These are phyloP conservation scores for Phrynocephalus vlangalii DNA, from an alignment of 2,797 vertebrate genomes.

Conservation along the genomic window DNA sequence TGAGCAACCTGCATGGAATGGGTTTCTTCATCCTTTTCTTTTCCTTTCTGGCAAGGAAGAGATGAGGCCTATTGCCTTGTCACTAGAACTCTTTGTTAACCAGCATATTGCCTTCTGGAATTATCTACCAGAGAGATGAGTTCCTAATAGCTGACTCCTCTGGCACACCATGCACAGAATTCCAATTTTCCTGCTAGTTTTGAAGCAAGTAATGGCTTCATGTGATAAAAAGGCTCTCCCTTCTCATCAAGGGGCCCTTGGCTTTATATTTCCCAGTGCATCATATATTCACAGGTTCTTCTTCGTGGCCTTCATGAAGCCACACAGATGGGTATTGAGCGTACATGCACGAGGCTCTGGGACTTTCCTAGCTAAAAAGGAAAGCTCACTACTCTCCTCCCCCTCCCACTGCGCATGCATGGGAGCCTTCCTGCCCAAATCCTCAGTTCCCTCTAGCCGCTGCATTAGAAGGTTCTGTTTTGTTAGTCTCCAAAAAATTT, in stretches of 20 bases:
- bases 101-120: background rate
- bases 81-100: background rate
- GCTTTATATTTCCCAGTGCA: background rate
- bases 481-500: too few species aligned
- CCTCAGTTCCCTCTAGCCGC: too few species aligned
- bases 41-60: background rate
- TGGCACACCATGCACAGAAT: constrained; percentile 3
- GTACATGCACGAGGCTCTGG: too few species aligned
- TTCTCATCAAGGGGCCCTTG: too few species aligned
- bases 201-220: constrained; percentile 27
- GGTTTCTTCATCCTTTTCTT: background rate
- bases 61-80: background rate
- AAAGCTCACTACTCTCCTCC: too few species aligned
- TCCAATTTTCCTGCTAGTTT: constrained; percentile 41
- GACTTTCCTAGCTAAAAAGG: too few species aligned
- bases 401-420: too few species aligned
- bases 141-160: background rate
- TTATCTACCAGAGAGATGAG: constrained; percentile 16
- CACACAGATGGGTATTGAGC: too few species aligned
- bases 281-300: too few species aligned
- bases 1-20: constrained; percentile 26
- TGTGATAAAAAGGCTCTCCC: constrained; percentile 8
- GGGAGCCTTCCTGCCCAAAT: too few species aligned
- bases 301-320: too few species aligned
- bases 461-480: too few species aligned